These are phyloP conservation scores for Achatina immaculata DNA, from an alignment of 1,140 invertebrate species.

Conservation along the genomic window DNA sequence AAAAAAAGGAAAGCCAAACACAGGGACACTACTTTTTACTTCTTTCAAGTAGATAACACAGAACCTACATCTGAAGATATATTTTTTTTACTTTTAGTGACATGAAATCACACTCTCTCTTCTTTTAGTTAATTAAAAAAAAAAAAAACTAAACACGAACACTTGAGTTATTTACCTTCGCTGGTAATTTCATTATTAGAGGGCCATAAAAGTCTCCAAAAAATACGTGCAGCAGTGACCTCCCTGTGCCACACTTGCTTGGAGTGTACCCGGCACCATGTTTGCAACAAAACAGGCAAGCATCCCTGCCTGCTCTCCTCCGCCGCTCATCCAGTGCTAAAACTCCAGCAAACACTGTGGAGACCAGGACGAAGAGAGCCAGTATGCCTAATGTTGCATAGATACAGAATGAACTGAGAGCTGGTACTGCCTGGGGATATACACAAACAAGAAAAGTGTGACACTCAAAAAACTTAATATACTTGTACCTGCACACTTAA, in stretches of 20 bases:
- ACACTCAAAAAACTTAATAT: background rate
- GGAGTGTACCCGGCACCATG: conserved; percentile 73
- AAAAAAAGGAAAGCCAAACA: too few species aligned
- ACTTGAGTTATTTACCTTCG: too few species aligned
- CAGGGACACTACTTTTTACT: too few species aligned
- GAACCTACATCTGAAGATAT: too few species aligned
- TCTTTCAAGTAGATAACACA: too few species aligned
- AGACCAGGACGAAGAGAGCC: conserved; percentile 81
- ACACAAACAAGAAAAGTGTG: conserved; percentile 22
- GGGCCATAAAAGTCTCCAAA: conserved; percentile 73
- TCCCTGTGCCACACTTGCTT: conserved; percentile 72
- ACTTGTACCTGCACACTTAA: background rate
- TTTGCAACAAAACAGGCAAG: conserved; percentile 78
- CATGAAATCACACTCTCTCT: too few species aligned
- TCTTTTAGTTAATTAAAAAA: too few species aligned
- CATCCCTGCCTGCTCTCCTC: conserved; percentile 77
- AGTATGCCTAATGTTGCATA: conserved; percentile 63
- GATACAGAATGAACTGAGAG: conserved; percentile 82
- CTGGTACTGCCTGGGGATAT: conserved; percentile 81
- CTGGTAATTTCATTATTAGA: conserved; percentile 69
- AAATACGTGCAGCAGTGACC: conserved; percentile 70
- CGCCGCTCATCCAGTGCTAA: conserved; percentile 80
- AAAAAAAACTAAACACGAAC: background rate
- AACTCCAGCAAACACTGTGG: conserved; percentile 84
- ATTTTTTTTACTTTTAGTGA: too few species aligned